Base-by-base conservation (phyloP, 2,113 vertebrate species). In the Lophochroa leadbeateri region DNA sequence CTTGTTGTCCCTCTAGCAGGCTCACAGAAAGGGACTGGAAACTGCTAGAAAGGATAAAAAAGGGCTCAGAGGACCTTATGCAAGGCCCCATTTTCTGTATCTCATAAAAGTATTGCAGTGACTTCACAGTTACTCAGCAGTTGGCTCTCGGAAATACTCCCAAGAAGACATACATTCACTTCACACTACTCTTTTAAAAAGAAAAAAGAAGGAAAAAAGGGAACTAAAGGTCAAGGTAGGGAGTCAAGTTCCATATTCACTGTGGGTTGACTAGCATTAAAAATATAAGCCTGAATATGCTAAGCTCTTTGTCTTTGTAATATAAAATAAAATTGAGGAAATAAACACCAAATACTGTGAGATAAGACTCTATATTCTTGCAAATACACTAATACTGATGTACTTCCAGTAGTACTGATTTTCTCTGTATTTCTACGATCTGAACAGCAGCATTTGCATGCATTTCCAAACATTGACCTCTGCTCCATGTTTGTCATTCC, bases 271-370 rank as follows among this genome's bases (percentile, higher is more conserved):
- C 39, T 37, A 92, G 37, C 46, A 83, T 61, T 75, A 68, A 88
- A 82, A 83, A 44, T 61, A 64, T 67, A 35, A 94, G 37, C 55
- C 37, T 86, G 50, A 41, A 85, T 69, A 72, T 55, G 77, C 69
- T 91, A 94, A 87, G 77, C 39, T 91, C 47, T 95, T 80, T 85
- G 64, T 77, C 67, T 86, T 84, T 79, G 91, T 61, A 92, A 87
- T 96, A 92, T 31, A 87, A 87, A 92, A 47, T 13, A 94, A 84
- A 94, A 76, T 24, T 49, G 81, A 85, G 52, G 74, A 89, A 91
- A 95, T 69, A 90, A 90, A 64, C 57, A 88, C 24, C 47, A 80
- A 90, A 65, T 14, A 65, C 58, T 41, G 50, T 10, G 37, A 96
- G 85, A 60, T 92, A 94, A 93, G 55, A 61, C 49, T 41, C 50